Base-by-base conservation (phyloP, 2,797 vertebrate species). In the Psittacula derbiana region DNA sequence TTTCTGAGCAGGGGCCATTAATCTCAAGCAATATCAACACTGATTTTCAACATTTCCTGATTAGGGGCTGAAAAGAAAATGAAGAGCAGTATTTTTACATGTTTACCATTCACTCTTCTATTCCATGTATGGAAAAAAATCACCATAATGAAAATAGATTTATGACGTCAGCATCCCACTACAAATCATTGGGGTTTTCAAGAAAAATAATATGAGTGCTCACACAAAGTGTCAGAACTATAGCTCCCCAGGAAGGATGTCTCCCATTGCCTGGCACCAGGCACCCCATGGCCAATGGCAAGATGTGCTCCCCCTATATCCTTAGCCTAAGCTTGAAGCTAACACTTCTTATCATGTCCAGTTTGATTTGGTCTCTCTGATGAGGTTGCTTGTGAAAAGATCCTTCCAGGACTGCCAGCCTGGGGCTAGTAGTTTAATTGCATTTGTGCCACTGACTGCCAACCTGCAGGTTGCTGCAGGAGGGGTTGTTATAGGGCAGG, bases 21-120 rank as follows among this genome's bases (percentile, higher is more conserved):
- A 95, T 96, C 72, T 95, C 75, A 83, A 95, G 70, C 71, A 95
- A 92, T 88, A 93, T 33, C 66, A 87, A 61, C 52, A 62, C 36
- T 55, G 64, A 88, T 81, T 90, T 97, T 92, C 89, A 94, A 80
- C 70, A 76, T 92, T 97, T 97, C 95, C 93, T 93, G 88, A 86
- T 62, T 57, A 83, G 89, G 18, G n/a, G 27, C 70, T 74, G 80
- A 81, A 96, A 95, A 90, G 92, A 92, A 98, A 97, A 96, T 80
- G 93, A 94, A 92, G 75, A 97, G 33, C 80, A 95, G 84, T 76
- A 82, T 90, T 95, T 41, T 80, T 88, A 70, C 44, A 90, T 92
- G 95, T 93, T 96, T 91, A 90, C 27, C 3, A 57, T 71, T 79
- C 21, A 43, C 40, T 64, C 23, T 83, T 57, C 55, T 85, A 64